A percentile compares a stretch with the other conserved stretches of the same genome.
phyloP scores from a whole-genome alignment of 1,140 invertebrate species.

The Chironomus striatipennis region DNA sequence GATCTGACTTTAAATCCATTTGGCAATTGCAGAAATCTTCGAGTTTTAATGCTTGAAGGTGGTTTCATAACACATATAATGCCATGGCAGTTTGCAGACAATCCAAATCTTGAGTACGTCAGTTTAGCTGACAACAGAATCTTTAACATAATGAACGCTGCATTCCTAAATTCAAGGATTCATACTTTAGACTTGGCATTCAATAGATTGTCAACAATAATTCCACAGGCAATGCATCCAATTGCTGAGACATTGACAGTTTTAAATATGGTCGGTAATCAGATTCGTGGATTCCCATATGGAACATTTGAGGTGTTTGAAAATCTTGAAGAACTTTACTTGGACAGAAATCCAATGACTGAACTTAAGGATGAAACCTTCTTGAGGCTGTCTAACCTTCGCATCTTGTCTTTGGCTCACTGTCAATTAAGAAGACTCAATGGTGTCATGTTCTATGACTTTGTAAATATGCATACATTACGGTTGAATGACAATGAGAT shows the following conservation, averaged over 20 bases:
- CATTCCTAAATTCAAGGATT: neutral
- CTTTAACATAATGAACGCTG: neutral
- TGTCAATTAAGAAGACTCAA: neutral
- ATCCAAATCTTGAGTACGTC: conserved; percentile 34
- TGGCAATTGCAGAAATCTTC: no score
- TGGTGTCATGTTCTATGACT: neutral
- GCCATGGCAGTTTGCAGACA: no score
- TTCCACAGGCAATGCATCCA: neutral
- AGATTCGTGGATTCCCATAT: conserved; percentile 54
- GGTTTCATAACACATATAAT: no score
- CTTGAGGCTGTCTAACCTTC: conserved; percentile 60
- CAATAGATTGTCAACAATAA: neutral
- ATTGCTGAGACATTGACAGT: neutral
- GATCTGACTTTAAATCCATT: no score
- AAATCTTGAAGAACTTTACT: conserved; percentile 56
- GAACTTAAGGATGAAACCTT: conserved; percentile 59
- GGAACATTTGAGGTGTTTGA: conserved; percentile 69
- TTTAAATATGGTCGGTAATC: conserved; percentile 66
- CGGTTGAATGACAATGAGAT: neutral
- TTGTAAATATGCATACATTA: neutral
- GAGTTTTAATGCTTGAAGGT: no score
- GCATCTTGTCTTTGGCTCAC: conserved; percentile 44
- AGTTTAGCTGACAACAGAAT: neutral
- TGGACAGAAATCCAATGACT: conserved; percentile 63
- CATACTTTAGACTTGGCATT: neutral